phyloP scores from a whole-genome alignment of 2,113 vertebrate species.

The Psephotus haematonotus region DNA sequence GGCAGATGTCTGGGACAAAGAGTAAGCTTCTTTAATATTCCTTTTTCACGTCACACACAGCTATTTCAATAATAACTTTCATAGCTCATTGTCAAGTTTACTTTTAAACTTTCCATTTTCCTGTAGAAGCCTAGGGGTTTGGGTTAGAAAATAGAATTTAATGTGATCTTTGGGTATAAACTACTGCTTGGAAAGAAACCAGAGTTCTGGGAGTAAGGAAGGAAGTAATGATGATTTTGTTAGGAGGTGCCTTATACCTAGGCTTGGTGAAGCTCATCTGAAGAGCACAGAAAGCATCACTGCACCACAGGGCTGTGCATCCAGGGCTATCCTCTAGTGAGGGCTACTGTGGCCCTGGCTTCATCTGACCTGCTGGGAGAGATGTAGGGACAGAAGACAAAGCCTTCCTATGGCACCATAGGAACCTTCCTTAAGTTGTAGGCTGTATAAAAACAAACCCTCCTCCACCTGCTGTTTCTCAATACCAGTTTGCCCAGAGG shows the following conservation, averaged over 20 bases:
- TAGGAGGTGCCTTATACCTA: neutral
- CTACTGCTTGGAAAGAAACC: neutral
- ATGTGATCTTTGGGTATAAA: neutral
- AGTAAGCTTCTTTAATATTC: neutral
- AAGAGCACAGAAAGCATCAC: neutral
- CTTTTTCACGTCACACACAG: neutral
- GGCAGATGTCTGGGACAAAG: neutral
- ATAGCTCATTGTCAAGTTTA: neutral
- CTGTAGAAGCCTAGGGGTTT: neutral
- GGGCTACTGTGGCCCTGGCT: fast-evolving
- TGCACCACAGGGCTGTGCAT: neutral
- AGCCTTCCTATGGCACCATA: fast-evolving
- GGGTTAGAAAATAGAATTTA: neutral
- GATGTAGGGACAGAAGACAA: neutral
- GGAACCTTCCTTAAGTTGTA: neutral
- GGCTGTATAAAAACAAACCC: neutral
- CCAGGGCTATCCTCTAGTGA: neutral
- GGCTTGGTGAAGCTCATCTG: neutral
- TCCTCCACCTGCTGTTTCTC: neutral
- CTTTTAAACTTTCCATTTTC: neutral
- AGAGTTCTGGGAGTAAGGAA: neutral
- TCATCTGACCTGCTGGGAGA: neutral
- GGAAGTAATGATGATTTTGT: neutral
- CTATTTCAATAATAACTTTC: neutral
- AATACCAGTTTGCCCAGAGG: neutral